phyloP scores from a whole-genome alignment of 2,113 vertebrate genomes.

The Cynopterus brachyotis region DNA sequence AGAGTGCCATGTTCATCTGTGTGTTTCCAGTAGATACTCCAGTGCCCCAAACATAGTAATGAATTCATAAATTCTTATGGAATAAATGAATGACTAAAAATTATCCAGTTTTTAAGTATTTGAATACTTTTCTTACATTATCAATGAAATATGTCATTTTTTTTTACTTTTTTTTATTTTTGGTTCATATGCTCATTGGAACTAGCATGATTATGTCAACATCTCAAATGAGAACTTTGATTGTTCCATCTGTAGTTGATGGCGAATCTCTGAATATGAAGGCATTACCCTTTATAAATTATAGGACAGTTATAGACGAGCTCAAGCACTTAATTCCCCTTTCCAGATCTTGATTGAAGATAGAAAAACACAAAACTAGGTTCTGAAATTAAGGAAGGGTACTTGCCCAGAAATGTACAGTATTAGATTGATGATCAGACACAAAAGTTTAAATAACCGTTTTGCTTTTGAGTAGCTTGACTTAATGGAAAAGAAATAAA shows the following conservation, averaged over 20 bases:
- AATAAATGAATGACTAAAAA: neutral
- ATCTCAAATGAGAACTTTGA: neutral
- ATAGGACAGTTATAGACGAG: neutral
- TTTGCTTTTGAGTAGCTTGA: constrained; percentile 24
- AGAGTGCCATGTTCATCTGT: neutral
- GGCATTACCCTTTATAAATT: neutral
- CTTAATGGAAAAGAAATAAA: constrained; percentile 15
- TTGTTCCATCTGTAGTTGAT: neutral
- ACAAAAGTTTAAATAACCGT: neutral
- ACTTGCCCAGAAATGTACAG: neutral
- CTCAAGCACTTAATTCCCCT: neutral
- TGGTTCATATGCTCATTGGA: neutral
- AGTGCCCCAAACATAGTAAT: neutral
- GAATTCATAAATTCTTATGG: neutral
- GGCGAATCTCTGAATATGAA: neutral
- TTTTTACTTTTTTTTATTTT: neutral
- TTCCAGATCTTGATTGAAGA: neutral
- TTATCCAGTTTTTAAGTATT: neutral
- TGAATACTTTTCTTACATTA: constrained; percentile 1
- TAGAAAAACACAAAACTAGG: neutral
- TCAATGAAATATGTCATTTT: neutral
- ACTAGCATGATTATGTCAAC: neutral
- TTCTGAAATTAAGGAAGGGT: neutral
- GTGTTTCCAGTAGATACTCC: neutral
- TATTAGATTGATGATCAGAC: neutral